Percentiles rank a stretch among this genome's conserved stretches.
Evolutionary conservation across 2,797 vertebrate genomes (phyloP).

Genomic region (Ispidina picta): DNA sequence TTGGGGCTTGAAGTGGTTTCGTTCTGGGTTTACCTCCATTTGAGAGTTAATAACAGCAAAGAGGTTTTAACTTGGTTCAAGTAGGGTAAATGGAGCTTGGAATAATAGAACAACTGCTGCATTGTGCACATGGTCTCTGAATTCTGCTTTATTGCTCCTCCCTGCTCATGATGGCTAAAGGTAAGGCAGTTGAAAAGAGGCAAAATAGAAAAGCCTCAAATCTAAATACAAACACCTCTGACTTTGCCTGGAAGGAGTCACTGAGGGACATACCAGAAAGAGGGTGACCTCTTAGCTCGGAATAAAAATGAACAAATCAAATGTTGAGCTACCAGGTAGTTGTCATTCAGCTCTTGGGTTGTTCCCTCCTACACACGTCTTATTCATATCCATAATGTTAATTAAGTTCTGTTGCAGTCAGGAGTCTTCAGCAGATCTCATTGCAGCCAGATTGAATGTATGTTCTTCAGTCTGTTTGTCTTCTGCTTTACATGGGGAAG

Average conservation of each 20-base stretch:
- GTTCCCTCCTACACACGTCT: not conserved
- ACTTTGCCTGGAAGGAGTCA: slow-evolving; percentile 6
- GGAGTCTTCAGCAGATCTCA: not conserved
- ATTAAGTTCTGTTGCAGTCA: not conserved
- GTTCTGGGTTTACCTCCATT: not conserved
- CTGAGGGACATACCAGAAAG: not conserved
- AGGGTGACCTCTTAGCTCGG: not conserved
- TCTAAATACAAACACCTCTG: not conserved
- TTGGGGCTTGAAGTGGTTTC: not conserved
- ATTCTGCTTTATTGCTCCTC: not conserved
- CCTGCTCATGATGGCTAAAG: not conserved
- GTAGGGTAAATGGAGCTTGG: not conserved
- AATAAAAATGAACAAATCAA: slow-evolving; percentile 47
- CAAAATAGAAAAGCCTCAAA: not conserved
- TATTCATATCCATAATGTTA: not conserved
- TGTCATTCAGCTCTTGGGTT: not conserved
- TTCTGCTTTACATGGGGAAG: not conserved
- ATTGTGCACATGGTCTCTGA: not conserved
- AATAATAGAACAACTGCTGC: not conserved
- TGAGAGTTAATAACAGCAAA: not conserved
- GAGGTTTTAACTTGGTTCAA: not conserved
- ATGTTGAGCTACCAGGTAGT: not conserved
- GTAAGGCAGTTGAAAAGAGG: not conserved
- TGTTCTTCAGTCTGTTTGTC: not conserved
- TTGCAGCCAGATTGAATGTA: not conserved